Evolutionary conservation across 2,113 vertebrate species (phyloP).

Genomic region (Archilochus colubris): DNA sequence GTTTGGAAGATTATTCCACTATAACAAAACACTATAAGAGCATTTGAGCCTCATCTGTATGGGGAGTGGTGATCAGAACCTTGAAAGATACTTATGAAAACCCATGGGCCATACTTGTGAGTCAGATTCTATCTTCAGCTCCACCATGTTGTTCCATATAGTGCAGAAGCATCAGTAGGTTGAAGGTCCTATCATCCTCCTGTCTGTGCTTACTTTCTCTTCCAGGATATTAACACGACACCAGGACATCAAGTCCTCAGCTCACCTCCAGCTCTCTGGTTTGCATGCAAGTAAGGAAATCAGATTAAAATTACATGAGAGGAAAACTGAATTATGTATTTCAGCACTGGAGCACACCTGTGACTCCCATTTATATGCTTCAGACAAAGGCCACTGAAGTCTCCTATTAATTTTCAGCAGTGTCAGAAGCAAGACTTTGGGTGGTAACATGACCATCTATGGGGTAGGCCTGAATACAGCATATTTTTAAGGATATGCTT

Average conservation of each 20-base stretch:
- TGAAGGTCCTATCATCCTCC: background rate
- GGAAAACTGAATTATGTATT: background rate
- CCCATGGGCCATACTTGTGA: background rate
- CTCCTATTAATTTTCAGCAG: background rate
- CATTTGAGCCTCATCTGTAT: background rate
- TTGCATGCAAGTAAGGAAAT: constrained; percentile 81
- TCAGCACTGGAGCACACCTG: background rate
- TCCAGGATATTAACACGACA: constrained; percentile 73
- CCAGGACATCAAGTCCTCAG: constrained; percentile 75
- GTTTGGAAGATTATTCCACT: background rate
- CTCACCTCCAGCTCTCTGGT: constrained; percentile 69
- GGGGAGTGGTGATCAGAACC: background rate
- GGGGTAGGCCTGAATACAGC: background rate
- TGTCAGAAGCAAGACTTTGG: background rate
- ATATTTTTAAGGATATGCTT: background rate
- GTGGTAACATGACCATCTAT: background rate
- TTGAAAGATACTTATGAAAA: background rate
- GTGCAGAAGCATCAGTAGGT: background rate
- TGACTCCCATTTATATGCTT: background rate
- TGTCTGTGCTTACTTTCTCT: background rate
- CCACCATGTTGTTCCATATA: background rate
- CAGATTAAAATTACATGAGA: constrained; percentile 1
- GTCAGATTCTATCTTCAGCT: background rate
- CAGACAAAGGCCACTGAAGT: background rate
- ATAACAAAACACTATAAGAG: background rate